phyloP scores from a whole-genome alignment of 2,797 vertebrate species.

The Tympanoctomys barrerae region DNA sequence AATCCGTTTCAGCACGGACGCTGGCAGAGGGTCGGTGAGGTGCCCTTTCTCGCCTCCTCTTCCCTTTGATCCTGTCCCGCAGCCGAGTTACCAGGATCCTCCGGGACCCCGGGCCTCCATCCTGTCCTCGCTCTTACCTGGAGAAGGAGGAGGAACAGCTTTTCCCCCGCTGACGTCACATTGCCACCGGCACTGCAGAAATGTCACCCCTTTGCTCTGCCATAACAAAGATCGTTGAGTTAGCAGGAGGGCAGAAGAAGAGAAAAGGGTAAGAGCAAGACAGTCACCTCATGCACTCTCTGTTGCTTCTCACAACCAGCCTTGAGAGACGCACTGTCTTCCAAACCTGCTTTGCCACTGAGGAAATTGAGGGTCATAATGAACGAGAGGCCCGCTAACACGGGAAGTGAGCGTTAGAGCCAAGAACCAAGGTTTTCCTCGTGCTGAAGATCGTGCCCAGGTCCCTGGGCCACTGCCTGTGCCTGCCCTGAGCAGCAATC shows the following conservation, averaged over 20 bases:
- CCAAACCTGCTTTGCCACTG: background rate
- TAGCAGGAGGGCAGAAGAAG: background rate
- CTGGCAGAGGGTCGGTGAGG: background rate
- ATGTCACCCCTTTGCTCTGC: background rate
- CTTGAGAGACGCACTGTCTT: background rate
- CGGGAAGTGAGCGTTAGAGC: background rate
- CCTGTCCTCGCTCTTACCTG: background rate
- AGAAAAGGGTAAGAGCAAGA: background rate
- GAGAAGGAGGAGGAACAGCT: background rate
- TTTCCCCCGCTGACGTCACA: background rate
- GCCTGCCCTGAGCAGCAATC: background rate
- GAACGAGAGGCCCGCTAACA: background rate
- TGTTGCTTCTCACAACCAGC: background rate
- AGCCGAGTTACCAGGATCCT: background rate
- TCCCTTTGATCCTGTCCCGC: background rate
- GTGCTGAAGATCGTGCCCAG: background rate
- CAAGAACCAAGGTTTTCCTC: background rate
- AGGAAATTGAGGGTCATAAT: background rate
- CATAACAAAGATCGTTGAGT: background rate
- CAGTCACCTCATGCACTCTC: background rate
- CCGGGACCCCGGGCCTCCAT: background rate
- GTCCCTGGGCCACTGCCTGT: background rate
- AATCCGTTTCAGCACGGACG: background rate
- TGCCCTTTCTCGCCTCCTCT: background rate
- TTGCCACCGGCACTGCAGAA: background rate